These are phyloP conservation scores for Styela plicata DNA, from an alignment of 23 tunicate species.

Conservation along the genomic window DNA sequence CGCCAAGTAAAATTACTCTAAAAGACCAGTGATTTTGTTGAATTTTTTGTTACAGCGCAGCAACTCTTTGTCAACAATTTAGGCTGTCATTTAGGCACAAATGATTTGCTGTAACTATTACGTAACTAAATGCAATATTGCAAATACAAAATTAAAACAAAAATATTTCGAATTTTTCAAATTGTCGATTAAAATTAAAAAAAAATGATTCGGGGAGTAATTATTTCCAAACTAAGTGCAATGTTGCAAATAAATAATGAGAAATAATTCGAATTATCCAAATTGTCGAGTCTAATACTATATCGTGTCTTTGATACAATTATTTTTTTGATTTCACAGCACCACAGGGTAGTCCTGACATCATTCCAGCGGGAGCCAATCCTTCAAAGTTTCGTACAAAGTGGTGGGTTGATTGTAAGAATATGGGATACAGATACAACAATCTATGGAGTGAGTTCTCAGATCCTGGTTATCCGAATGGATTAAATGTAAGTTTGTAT, in stretches of 20 bases:
- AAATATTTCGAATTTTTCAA: not conserved
- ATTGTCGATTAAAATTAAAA: not conserved
- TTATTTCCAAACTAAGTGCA: too few species aligned
- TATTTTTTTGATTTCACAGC: not conserved
- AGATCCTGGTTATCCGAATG: not conserved
- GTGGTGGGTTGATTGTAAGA: not conserved
- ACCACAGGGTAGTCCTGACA: not conserved
- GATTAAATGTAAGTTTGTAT: not conserved
- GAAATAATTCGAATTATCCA: not conserved
- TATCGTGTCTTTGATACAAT: not conserved
- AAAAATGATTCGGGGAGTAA: too few species aligned
- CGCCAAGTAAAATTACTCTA: too few species aligned
- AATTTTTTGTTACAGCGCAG: too few species aligned
- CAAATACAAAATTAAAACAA: not conserved
- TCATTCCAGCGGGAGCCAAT: not conserved
- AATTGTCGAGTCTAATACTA: not conserved
- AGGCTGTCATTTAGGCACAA: too few species aligned
- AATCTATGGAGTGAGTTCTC: not conserved
- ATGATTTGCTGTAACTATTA: too few species aligned
- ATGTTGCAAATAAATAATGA: too few species aligned
- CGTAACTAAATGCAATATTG: too few species aligned
- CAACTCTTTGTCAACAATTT: too few species aligned
- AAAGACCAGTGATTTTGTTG: too few species aligned
- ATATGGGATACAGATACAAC: not conserved
- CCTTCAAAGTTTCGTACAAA: not conserved